A percentile compares a stretch with the other conserved stretches of the same genome.
These are phyloP conservation scores for Plagiodera versicolora DNA, from an alignment of 2,888 invertebrate genomes.

Conservation along the genomic window DNA sequence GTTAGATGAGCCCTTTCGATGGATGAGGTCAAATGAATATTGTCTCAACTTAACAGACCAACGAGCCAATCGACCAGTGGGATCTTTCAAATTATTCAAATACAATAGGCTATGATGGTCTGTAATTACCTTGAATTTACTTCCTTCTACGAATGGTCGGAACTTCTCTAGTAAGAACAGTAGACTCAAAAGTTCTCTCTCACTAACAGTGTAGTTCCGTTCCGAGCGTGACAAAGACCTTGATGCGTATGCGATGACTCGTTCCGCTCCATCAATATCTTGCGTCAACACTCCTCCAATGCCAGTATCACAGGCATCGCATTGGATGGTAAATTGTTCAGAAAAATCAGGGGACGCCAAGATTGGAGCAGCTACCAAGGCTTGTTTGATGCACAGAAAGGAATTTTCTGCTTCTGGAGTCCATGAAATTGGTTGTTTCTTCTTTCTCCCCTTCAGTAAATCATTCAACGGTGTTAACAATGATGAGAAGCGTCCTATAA, in stretches of 20 bases:
- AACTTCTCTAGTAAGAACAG: slow-evolving; percentile 28
- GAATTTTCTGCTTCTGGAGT: slow-evolving; percentile 31
- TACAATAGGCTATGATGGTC: slow-evolving; percentile 36
- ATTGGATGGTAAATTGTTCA: slow-evolving; percentile 35
- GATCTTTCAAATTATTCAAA: slow-evolving; percentile 36
- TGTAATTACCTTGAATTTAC: slow-evolving; percentile 36
- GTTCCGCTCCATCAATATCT: slow-evolving; percentile 8
- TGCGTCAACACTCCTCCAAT: slow-evolving; percentile 32
- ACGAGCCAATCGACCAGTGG: slow-evolving; percentile 35
- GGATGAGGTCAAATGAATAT: slow-evolving; percentile 17
- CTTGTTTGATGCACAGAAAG: slow-evolving; percentile 34
- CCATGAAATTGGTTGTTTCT: slow-evolving; percentile 32
- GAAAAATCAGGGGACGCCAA: slow-evolving; percentile 36
- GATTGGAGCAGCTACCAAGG: slow-evolving; percentile 35
- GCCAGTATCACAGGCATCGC: slow-evolving; percentile 34
- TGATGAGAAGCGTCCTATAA: slow-evolving; percentile 35
- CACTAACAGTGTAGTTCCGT: slow-evolving; percentile 21
- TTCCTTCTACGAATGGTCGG: slow-evolving; percentile 31
- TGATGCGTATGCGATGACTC: slow-evolving; percentile 28
- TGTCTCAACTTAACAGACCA: slow-evolving; percentile 25
- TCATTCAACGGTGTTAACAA: slow-evolving; percentile 35
- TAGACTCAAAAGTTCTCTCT: slow-evolving; percentile 26
- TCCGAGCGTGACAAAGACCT: slow-evolving; percentile 17
- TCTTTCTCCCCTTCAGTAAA: slow-evolving; percentile 33
- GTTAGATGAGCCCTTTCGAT: slow-evolving; percentile 15